These are phyloP conservation scores for Pituophis catenifer DNA, from an alignment of 2,113 vertebrate genomes.

Conservation along the genomic window DNA sequence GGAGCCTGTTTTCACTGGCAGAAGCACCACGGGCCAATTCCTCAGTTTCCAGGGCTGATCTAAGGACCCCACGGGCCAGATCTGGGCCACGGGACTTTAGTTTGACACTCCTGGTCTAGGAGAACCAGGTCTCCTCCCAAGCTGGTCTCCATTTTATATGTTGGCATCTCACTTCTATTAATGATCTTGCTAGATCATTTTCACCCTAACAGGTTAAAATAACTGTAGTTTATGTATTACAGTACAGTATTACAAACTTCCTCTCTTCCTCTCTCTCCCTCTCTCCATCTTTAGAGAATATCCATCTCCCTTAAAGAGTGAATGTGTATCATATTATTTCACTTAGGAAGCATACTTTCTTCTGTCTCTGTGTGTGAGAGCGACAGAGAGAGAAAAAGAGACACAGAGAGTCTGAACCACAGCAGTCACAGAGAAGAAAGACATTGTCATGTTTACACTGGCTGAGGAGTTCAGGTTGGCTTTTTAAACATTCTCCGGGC, in stretches of 20 bases:
- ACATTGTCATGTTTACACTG: background rate
- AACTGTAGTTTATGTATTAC: background rate
- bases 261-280: background rate
- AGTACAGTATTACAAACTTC: background rate
- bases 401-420: background rate
- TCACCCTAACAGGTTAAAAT: background rate
- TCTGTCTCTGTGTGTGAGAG: background rate
- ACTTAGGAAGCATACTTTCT: background rate
- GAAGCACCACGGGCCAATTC: too few species aligned
- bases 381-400: background rate
- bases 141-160: background rate
- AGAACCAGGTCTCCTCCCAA: background rate
- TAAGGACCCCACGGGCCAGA: too few species aligned
- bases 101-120: background rate
- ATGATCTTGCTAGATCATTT: background rate
- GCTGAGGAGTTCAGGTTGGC: background rate
- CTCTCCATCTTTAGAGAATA: background rate
- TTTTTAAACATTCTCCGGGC: background rate
- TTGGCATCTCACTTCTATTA: background rate
- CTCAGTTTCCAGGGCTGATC: too few species aligned
- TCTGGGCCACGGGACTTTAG: too few species aligned
- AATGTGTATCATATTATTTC: background rate
- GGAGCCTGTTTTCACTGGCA: too few species aligned
- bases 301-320: background rate
- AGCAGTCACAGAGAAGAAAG: background rate